phyloP scores from a whole-genome alignment of 1,140 invertebrate species.

The Stratiolaelaps scimitus region DNA sequence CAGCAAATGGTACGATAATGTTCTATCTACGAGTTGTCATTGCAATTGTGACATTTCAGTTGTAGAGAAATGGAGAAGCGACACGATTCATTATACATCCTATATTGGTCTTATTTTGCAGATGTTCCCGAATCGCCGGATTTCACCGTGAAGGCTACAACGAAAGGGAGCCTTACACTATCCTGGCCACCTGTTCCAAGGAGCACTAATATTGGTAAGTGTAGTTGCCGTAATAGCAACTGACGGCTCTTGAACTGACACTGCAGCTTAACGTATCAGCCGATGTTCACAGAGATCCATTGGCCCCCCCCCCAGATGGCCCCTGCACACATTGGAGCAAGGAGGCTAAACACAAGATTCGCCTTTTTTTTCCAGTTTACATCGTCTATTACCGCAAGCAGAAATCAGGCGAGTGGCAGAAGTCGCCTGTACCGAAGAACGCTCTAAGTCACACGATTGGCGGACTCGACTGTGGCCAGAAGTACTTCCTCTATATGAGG shows the following conservation, averaged over 20 bases:
- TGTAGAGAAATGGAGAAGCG: too few relatives aligned
- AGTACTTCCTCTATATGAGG: constrained; percentile 24
- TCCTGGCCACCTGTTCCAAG: constrained; percentile 2
- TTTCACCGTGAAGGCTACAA: constrained; percentile 20
- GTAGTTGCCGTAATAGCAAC: too few relatives aligned
- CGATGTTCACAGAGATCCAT: too few relatives aligned
- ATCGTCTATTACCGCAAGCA: constrained; percentile 25
- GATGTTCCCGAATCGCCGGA: constrained; percentile 23
- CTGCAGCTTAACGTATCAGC: too few relatives aligned
- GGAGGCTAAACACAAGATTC: too few relatives aligned
- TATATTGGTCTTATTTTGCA: background rate
- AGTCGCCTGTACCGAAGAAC: constrained; percentile 12
- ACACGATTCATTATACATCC: too few relatives aligned
- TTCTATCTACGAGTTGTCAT: too few relatives aligned
- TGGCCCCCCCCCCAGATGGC: too few relatives aligned
- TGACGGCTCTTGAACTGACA: too few relatives aligned
- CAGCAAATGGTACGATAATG: too few relatives aligned
- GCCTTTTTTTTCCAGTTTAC: constrained; percentile 7
- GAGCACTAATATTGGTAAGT: constrained; percentile 16
- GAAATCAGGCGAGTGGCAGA: constrained; percentile 24
- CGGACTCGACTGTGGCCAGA: constrained; percentile 21
- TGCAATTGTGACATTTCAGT: too few relatives aligned
- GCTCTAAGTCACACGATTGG: constrained; percentile 19
- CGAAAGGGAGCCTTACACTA: constrained; percentile 16
- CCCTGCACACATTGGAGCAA: too few relatives aligned